Evolutionary conservation across 2,113 vertebrate genomes (phyloP), one percentile per base, ranked within the genome.

Genomic region (Bubalus kerabau): DNA sequence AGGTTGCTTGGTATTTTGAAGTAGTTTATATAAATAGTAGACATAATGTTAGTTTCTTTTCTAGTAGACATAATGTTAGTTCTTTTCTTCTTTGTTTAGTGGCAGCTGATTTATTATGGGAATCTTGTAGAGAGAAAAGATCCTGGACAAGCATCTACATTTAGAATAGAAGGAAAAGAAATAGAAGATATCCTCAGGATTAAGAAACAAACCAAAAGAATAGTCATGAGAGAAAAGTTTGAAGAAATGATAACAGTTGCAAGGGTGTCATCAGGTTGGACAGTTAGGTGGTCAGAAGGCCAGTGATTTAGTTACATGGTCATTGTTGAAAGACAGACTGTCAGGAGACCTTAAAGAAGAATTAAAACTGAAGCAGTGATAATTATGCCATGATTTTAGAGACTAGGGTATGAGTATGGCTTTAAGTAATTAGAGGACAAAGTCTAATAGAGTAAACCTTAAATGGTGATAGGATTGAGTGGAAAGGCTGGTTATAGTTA

Each of bases 21-120:
- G 52, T 92, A 81, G 48, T 57, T 3, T 82, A 40, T 36, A 3
- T n/a, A 80, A 92, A 76, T 24, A 56, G 23, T 78, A 78, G 74
- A 19, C n/a, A 91, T 67, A 87, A 81, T 93, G 43, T 32, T 90
- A 86, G 28, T 94, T 97, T 96, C 21, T 60, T 90, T 94, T 83
- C 16, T 32, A 56, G 23, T 82, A 78, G 80, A 15, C 40, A 93
- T 60, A 85, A 71, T 74, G 67, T 74, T 40, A 40, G 19, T 40
- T 40, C 67, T 40, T 40, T 60, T 74, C n/a, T 60, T 74, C n/a
- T 91, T 26, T 95, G 21, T 74, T 90, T 91, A 43, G 32, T 95
- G 28, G 46, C 40, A 81, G 46, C 52, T 87, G 52, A 14, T 83
- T 90, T 91, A 71, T 91, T 87, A 91, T 71, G 80, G 83, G 23